Percentiles rank a stretch among this genome's conserved stretches.
Conservation (phyloP, 2,888 invertebrate species). For the Pantelozetes paolii region DNA sequence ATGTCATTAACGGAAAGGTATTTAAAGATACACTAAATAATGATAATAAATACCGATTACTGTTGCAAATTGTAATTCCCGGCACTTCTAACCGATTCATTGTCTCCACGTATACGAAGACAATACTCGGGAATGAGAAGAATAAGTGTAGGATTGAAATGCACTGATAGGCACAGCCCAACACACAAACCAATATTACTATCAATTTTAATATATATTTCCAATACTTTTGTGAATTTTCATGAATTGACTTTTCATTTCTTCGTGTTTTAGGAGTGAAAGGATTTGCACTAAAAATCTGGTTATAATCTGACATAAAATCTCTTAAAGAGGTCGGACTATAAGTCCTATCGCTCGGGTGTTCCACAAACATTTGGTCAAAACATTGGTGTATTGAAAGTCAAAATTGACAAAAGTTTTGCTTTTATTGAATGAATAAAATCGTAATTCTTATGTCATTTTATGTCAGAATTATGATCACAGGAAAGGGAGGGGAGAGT, state of each 20-base stretch:
- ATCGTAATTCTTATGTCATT: too few species aligned
- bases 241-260: background rate
- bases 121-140: constrained; percentile 39
- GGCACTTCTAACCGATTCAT: constrained; percentile 33
- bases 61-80: constrained; percentile 37
- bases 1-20: too few species aligned
- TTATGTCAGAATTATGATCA: too few species aligned
- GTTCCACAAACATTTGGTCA: constrained; percentile 4
- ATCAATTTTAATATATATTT: constrained; percentile 33
- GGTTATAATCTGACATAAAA: constrained; percentile 5
- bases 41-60: constrained; percentile 7
- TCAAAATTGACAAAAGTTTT: too few species aligned
- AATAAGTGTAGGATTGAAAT: constrained; percentile 33
- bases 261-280: background rate
- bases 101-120: constrained; percentile 28
- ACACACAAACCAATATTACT: constrained; percentile 12
- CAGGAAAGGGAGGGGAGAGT: too few species aligned
- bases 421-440: too few species aligned
- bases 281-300: background rate
- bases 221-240: background rate
- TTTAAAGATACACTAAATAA: background rate
- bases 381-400: too few species aligned
- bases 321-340: background rate
- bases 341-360: background rate
- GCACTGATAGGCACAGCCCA: constrained; percentile 37